Percentiles rank a stretch among this genome's conserved stretches.
These are phyloP conservation scores for Agriopis aurantiaria DNA, from an alignment of 2,888 invertebrate genomes.

Conservation along the genomic window DNA sequence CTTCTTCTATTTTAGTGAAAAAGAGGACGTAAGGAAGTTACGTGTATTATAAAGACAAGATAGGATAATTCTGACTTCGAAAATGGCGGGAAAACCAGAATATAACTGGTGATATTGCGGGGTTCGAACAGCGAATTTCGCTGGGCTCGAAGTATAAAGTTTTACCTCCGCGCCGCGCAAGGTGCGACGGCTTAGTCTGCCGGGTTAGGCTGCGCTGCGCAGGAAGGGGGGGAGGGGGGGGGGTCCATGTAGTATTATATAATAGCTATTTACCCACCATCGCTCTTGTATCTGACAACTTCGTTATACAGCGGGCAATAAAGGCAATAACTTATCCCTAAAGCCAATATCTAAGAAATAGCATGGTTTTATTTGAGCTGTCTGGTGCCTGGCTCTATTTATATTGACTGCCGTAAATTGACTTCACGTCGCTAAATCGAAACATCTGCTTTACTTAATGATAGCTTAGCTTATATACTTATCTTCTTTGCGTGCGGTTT, in stretches of 20 bases:
- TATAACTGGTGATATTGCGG: not conserved
- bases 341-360: constrained; percentile 36
- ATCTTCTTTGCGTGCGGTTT: not conserved
- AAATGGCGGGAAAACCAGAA: not conserved
- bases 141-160: no score
- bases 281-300: constrained; percentile 17
- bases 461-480: not conserved
- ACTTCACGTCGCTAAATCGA: constrained; percentile 10
- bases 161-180: no score
- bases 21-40: no score
- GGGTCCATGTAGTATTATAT: no score
- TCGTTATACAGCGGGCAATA: constrained; percentile 28
- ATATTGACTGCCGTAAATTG: constrained; percentile 30
- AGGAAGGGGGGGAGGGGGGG: no score
- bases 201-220: no score
- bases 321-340: constrained; percentile 38
- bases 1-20: no score
- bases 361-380: constrained; percentile 37
- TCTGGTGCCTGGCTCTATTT: constrained; percentile 40
- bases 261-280: no score
- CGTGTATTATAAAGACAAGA: no score
- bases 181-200: no score
- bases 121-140: no score
- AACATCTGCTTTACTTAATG: constrained; percentile 3
- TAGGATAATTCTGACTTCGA: no score